Evolutionary conservation across 2,113 vertebrate species (phyloP).

Genomic region (Ailuropoda melanoleuca): DNA sequence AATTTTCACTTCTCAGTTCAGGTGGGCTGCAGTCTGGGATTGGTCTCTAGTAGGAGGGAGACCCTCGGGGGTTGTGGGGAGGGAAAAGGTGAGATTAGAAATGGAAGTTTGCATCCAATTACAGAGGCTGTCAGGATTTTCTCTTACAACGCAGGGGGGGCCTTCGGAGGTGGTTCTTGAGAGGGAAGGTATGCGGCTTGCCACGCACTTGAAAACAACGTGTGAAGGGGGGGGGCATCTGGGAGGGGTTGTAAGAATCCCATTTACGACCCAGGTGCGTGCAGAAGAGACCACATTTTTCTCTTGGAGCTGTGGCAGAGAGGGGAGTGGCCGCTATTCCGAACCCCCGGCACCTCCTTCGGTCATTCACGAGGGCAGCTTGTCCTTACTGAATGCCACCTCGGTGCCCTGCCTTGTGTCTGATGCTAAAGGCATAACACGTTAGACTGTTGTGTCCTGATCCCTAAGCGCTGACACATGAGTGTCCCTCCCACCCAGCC

Average conservation of each 20-base stretch:
- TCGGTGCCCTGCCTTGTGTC: accelerated
- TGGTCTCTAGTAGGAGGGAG: too few species aligned
- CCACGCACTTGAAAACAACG: neutral
- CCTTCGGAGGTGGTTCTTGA: neutral
- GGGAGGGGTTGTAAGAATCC: neutral
- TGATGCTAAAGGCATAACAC: neutral
- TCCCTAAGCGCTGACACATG: neutral
- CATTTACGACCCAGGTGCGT: neutral
- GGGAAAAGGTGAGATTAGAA: neutral
- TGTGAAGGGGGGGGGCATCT: neutral
- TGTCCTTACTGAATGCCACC: neutral
- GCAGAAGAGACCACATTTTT: neutral
- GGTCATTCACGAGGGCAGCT: neutral
- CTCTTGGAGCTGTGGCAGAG: neutral
- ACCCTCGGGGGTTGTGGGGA: neutral
- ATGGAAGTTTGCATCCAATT: neutral
- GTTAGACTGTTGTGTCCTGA: neutral
- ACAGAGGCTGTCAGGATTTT: neutral
- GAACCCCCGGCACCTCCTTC: neutral
- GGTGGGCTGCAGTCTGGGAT: neutral
- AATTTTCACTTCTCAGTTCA: neutral
- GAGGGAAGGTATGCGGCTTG: neutral
- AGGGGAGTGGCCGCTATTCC: neutral
- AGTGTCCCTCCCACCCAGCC: neutral
- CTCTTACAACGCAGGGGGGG: neutral